These are phyloP conservation scores for Ursus arctos DNA, from an alignment of 2,113 vertebrate genomes.

Conservation along the genomic window DNA sequence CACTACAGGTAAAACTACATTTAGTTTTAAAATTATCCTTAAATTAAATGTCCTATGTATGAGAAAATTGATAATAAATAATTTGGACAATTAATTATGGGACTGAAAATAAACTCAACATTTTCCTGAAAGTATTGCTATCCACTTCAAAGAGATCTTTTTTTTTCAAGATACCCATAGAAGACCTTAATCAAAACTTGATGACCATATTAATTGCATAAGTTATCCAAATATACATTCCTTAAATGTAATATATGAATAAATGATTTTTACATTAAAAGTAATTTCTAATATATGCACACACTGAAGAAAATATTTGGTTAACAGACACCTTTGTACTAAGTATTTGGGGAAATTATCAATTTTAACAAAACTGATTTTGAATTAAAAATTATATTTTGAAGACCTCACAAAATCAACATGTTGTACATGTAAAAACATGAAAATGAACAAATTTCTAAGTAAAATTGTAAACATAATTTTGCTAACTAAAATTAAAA, in stretches of 20 bases:
- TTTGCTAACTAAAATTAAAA: conserved; percentile 41
- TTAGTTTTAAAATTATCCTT: not conserved
- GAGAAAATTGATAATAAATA: not conserved
- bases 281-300: not conserved
- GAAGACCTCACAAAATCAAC: not conserved
- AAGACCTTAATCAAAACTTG: not conserved
- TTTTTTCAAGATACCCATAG: not conserved
- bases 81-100: not conserved
- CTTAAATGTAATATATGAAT: not conserved
- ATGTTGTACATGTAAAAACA: not conserved
- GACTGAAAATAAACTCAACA: not conserved
- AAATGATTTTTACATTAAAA: not conserved
- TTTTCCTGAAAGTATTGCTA: not conserved
- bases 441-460: not conserved
- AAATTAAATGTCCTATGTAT: not conserved
- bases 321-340: not conserved
- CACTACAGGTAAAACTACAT: not conserved
- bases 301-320: not conserved
- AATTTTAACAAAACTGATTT: not conserved
- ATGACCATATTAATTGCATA: not conserved
- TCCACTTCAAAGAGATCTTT: not conserved
- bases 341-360: not conserved
- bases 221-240: not conserved
- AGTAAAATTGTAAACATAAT: not conserved
- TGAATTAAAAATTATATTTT: conserved; percentile 26